A percentile compares a stretch with the other conserved stretches of the same genome.
Conservation (phyloP, 2,888 invertebrate species). For the Colletes collaris region DNA sequence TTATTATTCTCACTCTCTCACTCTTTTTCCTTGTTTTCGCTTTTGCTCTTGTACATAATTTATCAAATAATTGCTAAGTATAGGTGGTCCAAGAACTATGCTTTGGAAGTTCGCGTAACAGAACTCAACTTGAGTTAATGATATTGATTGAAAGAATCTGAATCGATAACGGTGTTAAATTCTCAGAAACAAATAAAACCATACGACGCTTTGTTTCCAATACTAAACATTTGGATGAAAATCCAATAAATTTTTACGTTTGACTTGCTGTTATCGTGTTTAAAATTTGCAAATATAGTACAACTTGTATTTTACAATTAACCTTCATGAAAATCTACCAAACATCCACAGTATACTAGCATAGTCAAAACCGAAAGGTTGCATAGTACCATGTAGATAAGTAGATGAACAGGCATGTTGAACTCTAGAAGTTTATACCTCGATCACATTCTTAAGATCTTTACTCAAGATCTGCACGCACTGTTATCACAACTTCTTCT, state of each 20-base stretch:
- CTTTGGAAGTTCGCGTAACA: constrained; percentile 49
- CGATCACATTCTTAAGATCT: constrained; percentile 13
- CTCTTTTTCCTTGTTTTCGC: neutral
- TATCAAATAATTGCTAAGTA: constrained; percentile 20
- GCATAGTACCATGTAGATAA: constrained; percentile 30
- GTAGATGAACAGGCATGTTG: constrained; percentile 38
- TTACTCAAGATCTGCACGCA: constrained; percentile 35
- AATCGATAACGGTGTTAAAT: constrained; percentile 34
- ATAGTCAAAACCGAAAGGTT: constrained; percentile 31
- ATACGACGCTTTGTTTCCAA: constrained; percentile 14
- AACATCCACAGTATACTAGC: constrained; percentile 49
- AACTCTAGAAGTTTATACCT: constrained; percentile 23
- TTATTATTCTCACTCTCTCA: constrained; percentile 1
- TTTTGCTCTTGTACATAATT: constrained; percentile 12
- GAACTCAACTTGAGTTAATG: constrained; percentile 9
- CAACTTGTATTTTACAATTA: constrained; percentile 61
- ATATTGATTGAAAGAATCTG: constrained; percentile 15
- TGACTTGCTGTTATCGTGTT: constrained; percentile 15
- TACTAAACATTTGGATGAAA: constrained; percentile 12
- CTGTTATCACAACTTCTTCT: constrained; percentile 41
- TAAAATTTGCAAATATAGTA: constrained; percentile 58
- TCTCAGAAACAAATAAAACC: constrained; percentile 33
- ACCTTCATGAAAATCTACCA: constrained; percentile 64
- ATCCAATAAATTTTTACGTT: neutral
- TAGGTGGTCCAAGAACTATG: constrained; percentile 21